A percentile compares a stretch with the other conserved stretches of the same genome.
phyloP scores from a whole-genome alignment of 2,113 vertebrate genomes.

The cat (Felis catus) region F.catus_Fca126_mat1.0 CM031419.1:29407001-29407500 shows the following conservation, averaged over 20 bases:
- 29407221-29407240: not conserved
- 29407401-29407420: constrained; percentile 82
- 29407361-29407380: constrained; percentile 73
- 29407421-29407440: constrained; percentile 86
- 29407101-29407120: not conserved
- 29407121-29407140: not conserved
- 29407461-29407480: constrained; percentile 78
- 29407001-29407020: not conserved
- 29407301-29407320: not conserved
- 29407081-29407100: not conserved
- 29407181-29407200: not conserved
- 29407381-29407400: constrained; percentile 79
- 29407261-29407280: not conserved
- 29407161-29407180: not conserved
- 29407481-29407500: constrained; percentile 78
- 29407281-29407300: not conserved
- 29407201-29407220: not conserved
- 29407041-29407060: not conserved
- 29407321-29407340: not conserved
- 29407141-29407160: not conserved
- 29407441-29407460: constrained; percentile 80
- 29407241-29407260: not conserved
- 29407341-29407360: constrained; percentile 61
- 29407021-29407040: not conserved
- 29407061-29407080: not conserved